These are phyloP conservation scores for Neopipo cinnamomea DNA, from an alignment of 2,113 vertebrate genomes.

Conservation along the genomic window DNA sequence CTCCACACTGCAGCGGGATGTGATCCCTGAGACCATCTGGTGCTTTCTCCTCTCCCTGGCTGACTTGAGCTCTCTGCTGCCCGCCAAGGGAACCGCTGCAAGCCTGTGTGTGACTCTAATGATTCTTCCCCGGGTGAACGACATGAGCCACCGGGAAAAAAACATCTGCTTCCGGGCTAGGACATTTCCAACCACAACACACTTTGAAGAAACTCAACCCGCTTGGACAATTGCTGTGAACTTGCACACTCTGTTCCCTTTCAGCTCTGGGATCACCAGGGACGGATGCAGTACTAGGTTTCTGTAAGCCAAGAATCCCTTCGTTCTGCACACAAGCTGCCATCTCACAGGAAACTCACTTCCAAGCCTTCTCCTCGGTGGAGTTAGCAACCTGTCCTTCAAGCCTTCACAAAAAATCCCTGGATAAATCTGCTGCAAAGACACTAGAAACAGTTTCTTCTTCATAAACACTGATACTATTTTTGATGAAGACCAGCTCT, in stretches of 20 bases:
- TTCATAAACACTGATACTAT: neutral
- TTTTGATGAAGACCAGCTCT: neutral
- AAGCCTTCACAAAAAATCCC: neutral
- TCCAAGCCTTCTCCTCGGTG: neutral
- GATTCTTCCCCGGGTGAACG: neutral
- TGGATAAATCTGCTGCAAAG: neutral
- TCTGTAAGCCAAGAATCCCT: neutral
- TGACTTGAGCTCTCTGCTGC: neutral
- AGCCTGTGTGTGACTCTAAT: neutral
- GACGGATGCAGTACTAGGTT: neutral
- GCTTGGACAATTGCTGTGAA: neutral
- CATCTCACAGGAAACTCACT: neutral
- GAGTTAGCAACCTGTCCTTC: neutral
- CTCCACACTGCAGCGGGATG: neutral
- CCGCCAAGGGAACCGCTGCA: neutral
- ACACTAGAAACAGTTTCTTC: neutral
- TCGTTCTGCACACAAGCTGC: neutral
- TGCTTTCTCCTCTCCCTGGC: neutral
- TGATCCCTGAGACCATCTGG: neutral
- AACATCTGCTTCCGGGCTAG: neutral
- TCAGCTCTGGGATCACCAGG: conserved; percentile 5
- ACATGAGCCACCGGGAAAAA: neutral
- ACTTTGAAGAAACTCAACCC: neutral
- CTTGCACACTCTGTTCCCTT: neutral
- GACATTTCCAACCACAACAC: conserved; percentile 32